Evolutionary conservation across 2,797 vertebrate species (phyloP).

Genomic region (Neolamprologus multifasciatus): DNA sequence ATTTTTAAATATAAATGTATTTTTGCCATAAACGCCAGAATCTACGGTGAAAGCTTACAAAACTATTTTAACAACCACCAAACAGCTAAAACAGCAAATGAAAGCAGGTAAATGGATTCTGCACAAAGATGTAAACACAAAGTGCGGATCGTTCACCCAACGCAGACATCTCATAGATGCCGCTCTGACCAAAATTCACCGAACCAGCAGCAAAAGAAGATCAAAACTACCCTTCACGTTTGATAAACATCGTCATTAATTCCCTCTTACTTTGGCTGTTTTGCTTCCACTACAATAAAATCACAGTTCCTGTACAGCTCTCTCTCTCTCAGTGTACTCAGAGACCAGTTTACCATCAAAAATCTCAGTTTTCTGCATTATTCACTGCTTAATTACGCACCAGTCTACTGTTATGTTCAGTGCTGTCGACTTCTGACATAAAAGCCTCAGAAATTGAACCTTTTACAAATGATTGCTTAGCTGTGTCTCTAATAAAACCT

Average conservation of each 20-base stretch:
- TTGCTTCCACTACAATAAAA: neutral
- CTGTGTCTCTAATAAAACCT: neutral
- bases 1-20: neutral
- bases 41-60: neutral
- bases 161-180: neutral
- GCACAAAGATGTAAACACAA: neutral
- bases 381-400: neutral
- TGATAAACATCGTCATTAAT: neutral
- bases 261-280: neutral
- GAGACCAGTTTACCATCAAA: neutral
- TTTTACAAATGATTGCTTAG: neutral
- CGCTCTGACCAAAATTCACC: neutral
- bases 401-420: neutral
- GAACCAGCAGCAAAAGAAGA: neutral
- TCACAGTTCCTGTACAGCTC: neutral
- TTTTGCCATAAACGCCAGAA: neutral
- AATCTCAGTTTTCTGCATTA: neutral
- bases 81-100: neutral
- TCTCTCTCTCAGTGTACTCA: neutral
- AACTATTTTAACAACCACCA: neutral
- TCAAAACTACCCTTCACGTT: accelerated
- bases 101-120: neutral
- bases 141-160: neutral
- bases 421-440: neutral
- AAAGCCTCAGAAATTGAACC: neutral